Evolutionary conservation across 1,140 invertebrate species (phyloP), one percentile per base, ranked within the genome.

Genomic region (Zophobas morio): DNA sequence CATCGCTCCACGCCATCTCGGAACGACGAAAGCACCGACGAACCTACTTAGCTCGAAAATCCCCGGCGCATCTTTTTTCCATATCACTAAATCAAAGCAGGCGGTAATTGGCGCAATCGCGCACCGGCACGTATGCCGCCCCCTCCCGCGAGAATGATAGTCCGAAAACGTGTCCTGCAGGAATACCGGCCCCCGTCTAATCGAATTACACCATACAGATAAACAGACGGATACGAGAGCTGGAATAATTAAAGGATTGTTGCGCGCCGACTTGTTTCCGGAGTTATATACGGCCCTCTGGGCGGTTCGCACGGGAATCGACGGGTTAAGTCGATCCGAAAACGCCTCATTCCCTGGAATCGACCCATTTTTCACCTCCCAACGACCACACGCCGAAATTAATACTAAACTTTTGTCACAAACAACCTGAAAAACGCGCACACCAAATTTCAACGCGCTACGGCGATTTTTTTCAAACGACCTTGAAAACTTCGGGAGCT

Each of bases 241-340:
- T 36, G 37, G 57, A 36, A 46, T 66, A 66, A 66, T 66, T 66
- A 66, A 42, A 66, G 60, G 60, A 66, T 66, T 66, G 57, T 63
- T 63, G 57, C 35, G 57, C 35, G n/a, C 57, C n/a, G 6, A 8
- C 49, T 51, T 51, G 49, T 51, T 51, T 63, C 6, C 57, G 35
- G 6, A 20, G 57, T n/a, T 63, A 56, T 56, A 20, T 6, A 33
- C 5, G 35, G 1, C 34, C 57, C n/a, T 0, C n/a, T 0, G 60
- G 37, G 60, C 6, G 33, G n/a, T 42, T 42, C 3, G 20, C 60
- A 36, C 3, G 37, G 39, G 60, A 42, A 66, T 42, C 42, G 37
- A 42, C 60, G 36, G 37, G 60, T 5, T 32, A 42, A 66, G 20
- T 42, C 20, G 36, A 20, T 51, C 8, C 42, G 42, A 46, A 46